phyloP scores from a whole-genome alignment of 2,113 vertebrate species.

The Falcunculus frontatus region DNA sequence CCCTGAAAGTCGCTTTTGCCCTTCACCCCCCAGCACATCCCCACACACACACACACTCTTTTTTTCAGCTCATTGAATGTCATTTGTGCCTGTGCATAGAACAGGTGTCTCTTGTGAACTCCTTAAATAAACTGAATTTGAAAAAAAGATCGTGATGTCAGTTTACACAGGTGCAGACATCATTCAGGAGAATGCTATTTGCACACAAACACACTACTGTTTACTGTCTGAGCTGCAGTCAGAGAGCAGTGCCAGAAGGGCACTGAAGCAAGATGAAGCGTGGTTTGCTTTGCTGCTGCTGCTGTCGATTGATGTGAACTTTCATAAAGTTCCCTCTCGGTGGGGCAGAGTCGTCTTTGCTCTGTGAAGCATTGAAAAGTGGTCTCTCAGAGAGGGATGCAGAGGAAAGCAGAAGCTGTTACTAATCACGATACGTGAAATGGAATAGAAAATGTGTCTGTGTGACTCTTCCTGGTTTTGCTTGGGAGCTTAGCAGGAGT shows the following conservation, averaged over 20 bases:
- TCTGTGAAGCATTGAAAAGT: not conserved
- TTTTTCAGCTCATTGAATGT: conserved; percentile 9
- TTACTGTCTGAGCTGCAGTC: conserved; percentile 55
- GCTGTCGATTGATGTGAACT: conserved; percentile 41
- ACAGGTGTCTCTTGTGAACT: conserved; percentile 68
- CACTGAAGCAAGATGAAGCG: conserved; percentile 52
- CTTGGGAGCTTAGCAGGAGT: not conserved
- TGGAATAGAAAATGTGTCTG: not conserved
- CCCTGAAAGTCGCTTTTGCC: not conserved
- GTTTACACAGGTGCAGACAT: conserved; percentile 73
- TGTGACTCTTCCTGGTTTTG: not conserved
- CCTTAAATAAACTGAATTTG: conserved; percentile 54
- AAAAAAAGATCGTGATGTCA: conserved; percentile 51
- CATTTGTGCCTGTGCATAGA: conserved; percentile 34
- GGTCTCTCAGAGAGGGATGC: not conserved
- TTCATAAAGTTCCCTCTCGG: not conserved
- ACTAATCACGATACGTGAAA: not conserved
- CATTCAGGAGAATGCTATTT: conserved; percentile 67
- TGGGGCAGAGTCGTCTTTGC: not conserved
- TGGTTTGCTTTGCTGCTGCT: conserved; percentile 34
- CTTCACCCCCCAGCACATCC: not conserved
- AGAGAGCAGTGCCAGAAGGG: conserved; percentile 57
- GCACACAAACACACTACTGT: conserved; percentile 63
- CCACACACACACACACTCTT: not conserved
- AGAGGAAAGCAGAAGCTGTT: not conserved